Evolutionary conservation across 2,113 vertebrate species (phyloP), one percentile per base, ranked within the genome.

Genomic region (Eretmochelys imbricata): DNA sequence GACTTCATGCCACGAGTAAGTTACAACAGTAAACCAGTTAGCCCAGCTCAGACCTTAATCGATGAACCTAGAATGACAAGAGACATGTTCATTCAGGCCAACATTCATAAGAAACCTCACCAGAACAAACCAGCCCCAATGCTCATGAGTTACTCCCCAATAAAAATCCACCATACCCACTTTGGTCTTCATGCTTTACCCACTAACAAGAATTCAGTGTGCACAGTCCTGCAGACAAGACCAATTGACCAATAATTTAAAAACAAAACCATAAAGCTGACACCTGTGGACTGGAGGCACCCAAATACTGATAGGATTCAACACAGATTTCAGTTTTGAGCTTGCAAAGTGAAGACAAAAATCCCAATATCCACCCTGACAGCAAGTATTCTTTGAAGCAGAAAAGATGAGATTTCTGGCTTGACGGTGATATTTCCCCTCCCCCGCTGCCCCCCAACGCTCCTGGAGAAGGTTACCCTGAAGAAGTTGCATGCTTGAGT

Each of bases 181-280:
- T 6, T 0, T 10, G 92, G 10, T 31, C 84, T 84, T 46, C 57
- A 54, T 3, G n/a, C 69, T 9, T 54, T 1, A n/a, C 53, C 29
- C 42, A 87, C 1, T 2, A 84, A 87, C 0, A 29, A n/a, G 87
- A 13, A 85, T 85, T 83, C 82, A 85, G 51, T 54, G 25, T 48
- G 78, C 29, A 48, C 81, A 72, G 38, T 65, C 88, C 94, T 53
- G 81, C 94, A 89, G 89, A 48, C 88, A 69, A 69, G 48, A 82
- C 51, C 79, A 88, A 88, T 76, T 94, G 86, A 62, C 14, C 53
- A 25, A 46, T 51, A 12, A 82, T 86, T 94, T 88, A 49, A 94
- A 89, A 94, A 82, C 65, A 92, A 94, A 86, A 85, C 85, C 85
- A 89, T 95, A 83, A 93, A 87, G 93, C 92, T 93, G 92, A 81